Percentiles rank a stretch among this genome's conserved stretches.
phyloP scores from a whole-genome alignment of 1,140 invertebrate genomes.

The Lasaia peninsularis region DNA sequence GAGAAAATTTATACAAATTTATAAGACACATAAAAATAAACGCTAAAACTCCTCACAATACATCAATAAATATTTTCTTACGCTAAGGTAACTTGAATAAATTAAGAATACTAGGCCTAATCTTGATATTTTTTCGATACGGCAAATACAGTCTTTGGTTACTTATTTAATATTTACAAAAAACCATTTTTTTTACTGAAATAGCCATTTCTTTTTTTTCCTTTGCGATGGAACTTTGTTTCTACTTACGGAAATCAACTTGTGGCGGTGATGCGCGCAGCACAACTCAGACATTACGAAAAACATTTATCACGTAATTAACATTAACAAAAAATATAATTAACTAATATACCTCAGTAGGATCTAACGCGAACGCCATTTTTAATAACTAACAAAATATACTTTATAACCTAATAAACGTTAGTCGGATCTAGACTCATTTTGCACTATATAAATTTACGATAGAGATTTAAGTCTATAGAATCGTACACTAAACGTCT shows the following conservation, averaged over 20 bases:
- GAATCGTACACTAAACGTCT: constrained; percentile 26
- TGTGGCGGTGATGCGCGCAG: constrained; percentile 53
- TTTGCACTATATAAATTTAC: constrained; percentile 38
- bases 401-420: constrained; percentile 62
- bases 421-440: constrained; percentile 66
- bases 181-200: constrained; percentile 36
- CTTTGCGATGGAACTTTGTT: constrained; percentile 57
- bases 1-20: not conserved
- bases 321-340: constrained; percentile 32
- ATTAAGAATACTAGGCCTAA: constrained; percentile 45
- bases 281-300: constrained; percentile 37
- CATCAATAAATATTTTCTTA: constrained; percentile 73
- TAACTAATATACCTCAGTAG: constrained; percentile 53
- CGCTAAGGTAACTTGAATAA: constrained; percentile 71
- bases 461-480: constrained; percentile 34
- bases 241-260: constrained; percentile 57
- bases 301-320: constrained; percentile 29
- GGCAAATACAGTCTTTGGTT: constrained; percentile 68
- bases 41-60: constrained; percentile 35
- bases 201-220: constrained; percentile 53
- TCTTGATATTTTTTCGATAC: constrained; percentile 41
- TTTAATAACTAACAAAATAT: constrained; percentile 33
- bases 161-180: constrained; percentile 30
- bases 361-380: constrained; percentile 51
- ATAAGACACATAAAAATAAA: constrained; percentile 16